Percentiles rank a stretch among this genome's conserved stretches.
These are phyloP conservation scores for Cephalopholis sonnerati DNA, from an alignment of 2,113 vertebrate genomes.

Conservation along the genomic window DNA sequence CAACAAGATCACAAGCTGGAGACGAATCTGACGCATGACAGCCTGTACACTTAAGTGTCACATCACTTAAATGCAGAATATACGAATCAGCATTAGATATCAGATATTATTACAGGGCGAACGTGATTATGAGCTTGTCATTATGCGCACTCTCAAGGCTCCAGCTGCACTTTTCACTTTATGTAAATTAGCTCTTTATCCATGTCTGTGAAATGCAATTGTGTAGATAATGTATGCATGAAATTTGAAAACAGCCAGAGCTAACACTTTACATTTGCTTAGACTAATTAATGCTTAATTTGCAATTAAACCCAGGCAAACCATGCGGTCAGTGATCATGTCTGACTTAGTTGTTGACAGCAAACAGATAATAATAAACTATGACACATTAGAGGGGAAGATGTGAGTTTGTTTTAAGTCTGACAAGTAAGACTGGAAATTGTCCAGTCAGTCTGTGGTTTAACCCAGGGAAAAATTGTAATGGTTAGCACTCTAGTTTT, in stretches of 20 bases:
- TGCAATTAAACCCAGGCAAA: slow-evolving; percentile 9
- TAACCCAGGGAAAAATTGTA: too few relatives aligned
- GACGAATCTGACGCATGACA: background rate
- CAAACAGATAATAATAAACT: background rate
- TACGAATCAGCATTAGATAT: background rate
- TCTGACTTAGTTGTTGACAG: background rate
- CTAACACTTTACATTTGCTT: slow-evolving; percentile 33
- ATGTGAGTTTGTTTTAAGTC: background rate
- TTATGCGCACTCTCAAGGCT: slow-evolving; percentile 33
- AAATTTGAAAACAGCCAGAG: slow-evolving; percentile 13
- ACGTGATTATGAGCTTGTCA: slow-evolving; percentile 23
- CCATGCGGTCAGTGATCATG: background rate
- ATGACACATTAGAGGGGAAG: background rate
- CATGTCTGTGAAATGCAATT: slow-evolving; percentile 1
- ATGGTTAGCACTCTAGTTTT: too few relatives aligned
- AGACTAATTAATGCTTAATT: slow-evolving; percentile 8
- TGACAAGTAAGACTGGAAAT: background rate
- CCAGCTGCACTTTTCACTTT: slow-evolving; percentile 60
- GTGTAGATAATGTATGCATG: slow-evolving; percentile 45
- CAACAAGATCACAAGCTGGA: background rate
- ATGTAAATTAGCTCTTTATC: slow-evolving; percentile 59
- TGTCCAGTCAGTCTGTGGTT: background rate
- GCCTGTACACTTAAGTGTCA: background rate
- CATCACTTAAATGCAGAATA: slow-evolving; percentile 3
- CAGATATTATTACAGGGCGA: slow-evolving; percentile 21